phyloP scores from a whole-genome alignment of 2,113 vertebrate species.

The Phycodurus eques region DNA sequence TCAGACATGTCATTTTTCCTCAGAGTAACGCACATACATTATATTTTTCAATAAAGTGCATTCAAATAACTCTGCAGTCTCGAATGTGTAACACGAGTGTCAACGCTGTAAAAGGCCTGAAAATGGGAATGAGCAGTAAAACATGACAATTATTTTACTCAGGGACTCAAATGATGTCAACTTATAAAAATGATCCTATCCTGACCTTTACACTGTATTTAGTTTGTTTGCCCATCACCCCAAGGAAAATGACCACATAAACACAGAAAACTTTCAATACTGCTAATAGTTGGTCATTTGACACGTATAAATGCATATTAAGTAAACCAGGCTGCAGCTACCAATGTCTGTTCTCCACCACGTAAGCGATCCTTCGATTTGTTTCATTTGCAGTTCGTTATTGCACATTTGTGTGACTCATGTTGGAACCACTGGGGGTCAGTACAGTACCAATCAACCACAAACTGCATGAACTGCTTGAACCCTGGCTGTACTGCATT shows the following conservation, averaged over 20 bases:
- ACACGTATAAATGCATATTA: conserved; percentile 57
- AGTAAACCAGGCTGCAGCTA: conserved; percentile 35
- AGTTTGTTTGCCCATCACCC: conserved; percentile 36
- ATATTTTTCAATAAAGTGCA: conserved; percentile 75
- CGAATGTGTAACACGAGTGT: conserved; percentile 49
- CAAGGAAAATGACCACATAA: conserved; percentile 57
- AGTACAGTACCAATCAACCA: conserved; percentile 35
- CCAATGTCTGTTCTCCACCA: conserved; percentile 27
- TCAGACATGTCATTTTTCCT: conserved; percentile 39
- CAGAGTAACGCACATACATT: conserved; percentile 56
- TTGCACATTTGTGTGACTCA: conserved; percentile 6
- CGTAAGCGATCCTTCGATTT: conserved; percentile 11
- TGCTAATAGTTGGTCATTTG: conserved; percentile 39
- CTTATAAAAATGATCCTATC: conserved; percentile 51
- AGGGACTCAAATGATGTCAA: conserved; percentile 39
- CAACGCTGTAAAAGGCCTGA: conserved; percentile 47
- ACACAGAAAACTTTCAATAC: conserved; percentile 43
- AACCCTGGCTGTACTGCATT: background rate
- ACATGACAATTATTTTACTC: conserved; percentile 33
- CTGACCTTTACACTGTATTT: conserved; percentile 48
- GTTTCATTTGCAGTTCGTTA: conserved; percentile 5
- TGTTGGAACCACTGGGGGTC: conserved; percentile 50
- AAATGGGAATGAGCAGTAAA: conserved; percentile 37
- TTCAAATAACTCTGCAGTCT: conserved; percentile 53
- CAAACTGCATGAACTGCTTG: background rate